Base-by-base conservation (phyloP, 1,140 invertebrate genomes). In the Oscheius sp. region DNA sequence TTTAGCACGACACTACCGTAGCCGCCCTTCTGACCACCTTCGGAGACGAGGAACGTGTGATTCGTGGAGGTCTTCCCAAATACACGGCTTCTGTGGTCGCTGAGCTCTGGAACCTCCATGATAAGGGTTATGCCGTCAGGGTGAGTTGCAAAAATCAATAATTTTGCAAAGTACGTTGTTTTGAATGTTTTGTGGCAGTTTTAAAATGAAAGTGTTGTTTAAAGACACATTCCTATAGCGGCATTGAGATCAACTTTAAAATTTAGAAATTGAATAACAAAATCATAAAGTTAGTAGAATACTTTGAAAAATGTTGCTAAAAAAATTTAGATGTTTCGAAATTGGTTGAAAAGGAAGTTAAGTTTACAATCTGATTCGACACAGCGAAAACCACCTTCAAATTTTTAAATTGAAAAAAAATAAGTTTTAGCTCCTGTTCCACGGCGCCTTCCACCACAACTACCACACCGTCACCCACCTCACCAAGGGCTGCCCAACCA, bases 1-100 rank as follows among this genome's bases (percentile, higher is more conserved):
- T 79, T 73, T 65, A 79, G 78, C 79, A 80, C 55, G 79, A 80
- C 62, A 80, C 79, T 7, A 80, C 79, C 2, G 49, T 80, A 20
- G 80, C 78, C 26, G 79, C 75, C 1, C 71, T 80, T 32, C 42
- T 80, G 31, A 70, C 79, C 15, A 80, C 79, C 26, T 73, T 80
- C 31, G 79, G 79, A 31, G 79, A 80, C 46, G 79, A 80, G 46
- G 68, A 78, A 64, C 34, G 64, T 45, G 79, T 81, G 13, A 76
- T 81, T 45, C 65, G 79, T 13, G 77, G 74, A 15, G 80, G 78
- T 28, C 68, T 80, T 23, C 79, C 79, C 35, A 79, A 80, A 32
- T 80, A 80, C 58, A 80, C 79, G 0, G 79, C 79, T 18, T 79
- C 80, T 0, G 65, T 80, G 18, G 69, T 78, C 15, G 45, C 82